Evolutionary conservation across 2,888 invertebrate genomes (phyloP), one percentile per base, ranked within the genome.

Genomic region (Philopedon plagiatum): DNA sequence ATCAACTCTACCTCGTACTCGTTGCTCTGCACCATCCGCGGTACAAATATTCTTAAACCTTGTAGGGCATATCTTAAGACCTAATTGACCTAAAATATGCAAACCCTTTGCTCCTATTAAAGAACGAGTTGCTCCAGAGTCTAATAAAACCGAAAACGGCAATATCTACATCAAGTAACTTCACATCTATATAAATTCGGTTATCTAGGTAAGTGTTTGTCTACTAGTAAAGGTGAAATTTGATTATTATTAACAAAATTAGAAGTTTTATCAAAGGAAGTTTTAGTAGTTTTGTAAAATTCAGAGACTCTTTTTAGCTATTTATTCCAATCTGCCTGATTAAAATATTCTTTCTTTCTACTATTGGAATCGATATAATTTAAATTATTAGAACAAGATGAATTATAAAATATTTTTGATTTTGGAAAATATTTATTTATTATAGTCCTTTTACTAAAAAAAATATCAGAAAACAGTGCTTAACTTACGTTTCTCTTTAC

Each of bases 21-120:
- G 26, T 32, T 46, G 41, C n/a, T 2, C 29, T n/a, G 41, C 49
- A 18, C 62, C 62, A 62, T 62, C 49, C 1, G 46, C 62, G 1
- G 62, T 62, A 7, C 21, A 44, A 18, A 49, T 49, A 62, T 7
- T 19, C 11, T 62, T 49, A 41, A 11, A n/a, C n/a, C n/a, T n/a
- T n/a, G n/a, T 11, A 8, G 34, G 9, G 9, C 34, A 34, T 11
- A 7, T 5, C 7, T 26, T 26, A 5, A 58, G 13, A 19, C 39
- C 18, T 9, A 15, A 39, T 5, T 8, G 5, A 11, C 18, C 2
- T 21, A 58, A 37, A 15, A 58, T 19, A 13, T 39, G 19, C 4
- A 39, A 19, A 58, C 18, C 58, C 1, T 60, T 19, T 19, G 5
- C 9, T 4, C 41, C 60, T 8, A 41, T 3, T 2, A 60, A 19